phyloP scores from a whole-genome alignment of 2,888 invertebrate species.

The Petrolisthes cinctipes region DNA sequence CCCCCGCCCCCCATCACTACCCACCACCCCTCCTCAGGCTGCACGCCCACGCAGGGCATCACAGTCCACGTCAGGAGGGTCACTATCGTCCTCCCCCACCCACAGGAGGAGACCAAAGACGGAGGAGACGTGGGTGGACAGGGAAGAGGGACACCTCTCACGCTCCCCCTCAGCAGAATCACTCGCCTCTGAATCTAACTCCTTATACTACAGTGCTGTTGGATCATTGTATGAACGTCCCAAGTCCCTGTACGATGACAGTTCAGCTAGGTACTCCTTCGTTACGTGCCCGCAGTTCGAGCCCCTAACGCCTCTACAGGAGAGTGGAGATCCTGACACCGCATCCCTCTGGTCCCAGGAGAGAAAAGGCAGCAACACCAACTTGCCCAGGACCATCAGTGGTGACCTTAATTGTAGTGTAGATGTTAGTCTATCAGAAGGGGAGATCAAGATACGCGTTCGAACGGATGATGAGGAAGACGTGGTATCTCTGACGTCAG shows the following conservation, averaged over 20 bases:
- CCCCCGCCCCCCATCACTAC: background rate
- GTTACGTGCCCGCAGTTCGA: conserved; percentile 43
- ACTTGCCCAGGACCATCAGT: conserved; percentile 34
- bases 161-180: conserved; percentile 71
- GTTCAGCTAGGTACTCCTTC: conserved; percentile 27
- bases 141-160: conserved; percentile 68
- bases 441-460: conserved; percentile 46
- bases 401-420: conserved; percentile 41
- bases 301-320: conserved; percentile 3
- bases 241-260: conserved; percentile 38
- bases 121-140: conserved; percentile 46
- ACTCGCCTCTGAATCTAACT: conserved; percentile 66
- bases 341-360: background rate
- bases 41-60: background rate
- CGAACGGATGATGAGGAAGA: conserved; percentile 40
- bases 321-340: background rate
- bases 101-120: conserved; percentile 68
- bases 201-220: conserved; percentile 55
- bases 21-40: conserved; percentile 18
- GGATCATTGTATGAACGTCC: conserved; percentile 50
- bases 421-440: conserved; percentile 40
- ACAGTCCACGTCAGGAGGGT: conserved; percentile 4
- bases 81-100: conserved; percentile 36
- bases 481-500: conserved; percentile 29
- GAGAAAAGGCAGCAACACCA: background rate